Conservation (phyloP, 1,140 invertebrate species). For the Musca domestica region DNA sequence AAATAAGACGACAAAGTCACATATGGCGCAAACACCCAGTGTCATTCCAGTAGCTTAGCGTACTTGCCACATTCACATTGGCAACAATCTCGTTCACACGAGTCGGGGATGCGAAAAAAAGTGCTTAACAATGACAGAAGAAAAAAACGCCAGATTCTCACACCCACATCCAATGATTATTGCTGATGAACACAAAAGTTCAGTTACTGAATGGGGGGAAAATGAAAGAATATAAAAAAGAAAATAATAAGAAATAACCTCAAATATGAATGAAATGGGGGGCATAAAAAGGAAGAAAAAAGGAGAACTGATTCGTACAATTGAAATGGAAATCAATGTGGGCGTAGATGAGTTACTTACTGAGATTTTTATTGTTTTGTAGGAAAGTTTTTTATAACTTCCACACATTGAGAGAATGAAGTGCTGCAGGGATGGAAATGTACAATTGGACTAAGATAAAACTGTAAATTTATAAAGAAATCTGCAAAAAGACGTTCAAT, state of each 20-base stretch:
- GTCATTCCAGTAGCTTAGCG: constrained; percentile 21
- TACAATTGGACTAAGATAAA: too few relatives aligned
- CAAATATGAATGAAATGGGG: constrained; percentile 15
- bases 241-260: constrained; percentile 5
- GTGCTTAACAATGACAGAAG: background rate
- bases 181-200: constrained; percentile 2
- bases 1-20: constrained; percentile 28
- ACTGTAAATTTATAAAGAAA: too few relatives aligned
- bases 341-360: constrained; percentile 53
- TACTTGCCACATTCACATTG: background rate
- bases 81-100: background rate
- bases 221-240: constrained; percentile 1
- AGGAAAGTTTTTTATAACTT: constrained; percentile 14
- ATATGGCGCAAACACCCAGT: constrained; percentile 27
- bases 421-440: background rate
- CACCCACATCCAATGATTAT: constrained; percentile 3
- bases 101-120: background rate
- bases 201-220: background rate
- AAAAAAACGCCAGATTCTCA: background rate
- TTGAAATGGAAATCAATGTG: constrained; percentile 54
- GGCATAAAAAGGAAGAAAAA: constrained; percentile 11
- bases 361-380: constrained; percentile 28
- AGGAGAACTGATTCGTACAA: constrained; percentile 27
- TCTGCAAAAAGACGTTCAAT: too few relatives aligned
- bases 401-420: background rate